Evolutionary conservation across 2,797 vertebrate species (phyloP).

Genomic region (Cichlasoma orientale): DNA sequence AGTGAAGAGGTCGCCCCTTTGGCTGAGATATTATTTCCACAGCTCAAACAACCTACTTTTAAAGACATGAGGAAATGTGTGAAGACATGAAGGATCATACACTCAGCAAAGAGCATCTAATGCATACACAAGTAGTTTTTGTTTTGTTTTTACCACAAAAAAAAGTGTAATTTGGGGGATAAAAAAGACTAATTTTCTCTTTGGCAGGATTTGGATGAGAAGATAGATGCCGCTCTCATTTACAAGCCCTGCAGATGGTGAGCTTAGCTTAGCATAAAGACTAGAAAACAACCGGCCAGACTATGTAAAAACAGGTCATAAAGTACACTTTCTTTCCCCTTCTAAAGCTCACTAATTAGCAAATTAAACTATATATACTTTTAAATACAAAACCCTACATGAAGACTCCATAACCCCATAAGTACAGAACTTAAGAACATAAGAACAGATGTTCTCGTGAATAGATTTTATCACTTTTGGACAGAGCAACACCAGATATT

Average conservation of each 20-base stretch:
- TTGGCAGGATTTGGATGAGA: not conserved
- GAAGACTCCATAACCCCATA: no score
- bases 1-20: constrained; percentile 32
- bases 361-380: no score
- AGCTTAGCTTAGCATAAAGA: not conserved
- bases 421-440: no score
- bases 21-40: constrained; percentile 35
- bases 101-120: not conserved
- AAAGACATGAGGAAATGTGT: constrained; percentile 7
- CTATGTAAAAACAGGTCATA: not conserved
- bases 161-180: not conserved
- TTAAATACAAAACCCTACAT: no score
- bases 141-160: not conserved
- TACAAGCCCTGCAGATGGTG: not conserved
- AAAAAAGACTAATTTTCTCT: not conserved
- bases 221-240: not conserved
- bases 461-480: not conserved
- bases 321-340: not conserved
- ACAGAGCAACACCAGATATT: not conserved
- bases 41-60: constrained; percentile 33
- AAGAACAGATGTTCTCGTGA: not conserved
- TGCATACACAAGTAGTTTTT: not conserved
- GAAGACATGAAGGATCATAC: not conserved
- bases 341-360: not conserved
- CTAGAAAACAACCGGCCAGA: not conserved